Evolutionary conservation across 2,888 invertebrate species (phyloP).

Genomic region (Caenorhabditis doughertyi): DNA sequence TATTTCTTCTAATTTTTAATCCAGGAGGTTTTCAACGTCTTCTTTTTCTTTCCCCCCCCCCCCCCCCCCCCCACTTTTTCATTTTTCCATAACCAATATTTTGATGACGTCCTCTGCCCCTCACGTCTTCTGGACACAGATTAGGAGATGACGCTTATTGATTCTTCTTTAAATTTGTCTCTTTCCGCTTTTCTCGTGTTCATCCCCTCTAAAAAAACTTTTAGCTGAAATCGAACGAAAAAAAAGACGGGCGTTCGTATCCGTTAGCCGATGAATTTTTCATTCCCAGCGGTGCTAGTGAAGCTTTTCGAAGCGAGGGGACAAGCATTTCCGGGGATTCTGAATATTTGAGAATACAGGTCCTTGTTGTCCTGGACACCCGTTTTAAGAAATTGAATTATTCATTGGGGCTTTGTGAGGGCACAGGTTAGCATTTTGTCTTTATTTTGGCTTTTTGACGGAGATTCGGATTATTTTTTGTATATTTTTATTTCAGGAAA

Average conservation of each 20-base stretch:
- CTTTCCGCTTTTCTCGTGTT: conserved; percentile 9
- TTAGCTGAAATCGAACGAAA: no score
- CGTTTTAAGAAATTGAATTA: conserved; percentile 4
- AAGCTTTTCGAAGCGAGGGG: neutral
- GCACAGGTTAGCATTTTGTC: neutral
- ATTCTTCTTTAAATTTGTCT: conserved; percentile 71
- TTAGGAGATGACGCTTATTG: conserved; percentile 65
- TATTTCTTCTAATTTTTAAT: conserved; percentile 2
- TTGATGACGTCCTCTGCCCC: conserved; percentile 52
- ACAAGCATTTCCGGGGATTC: no score
- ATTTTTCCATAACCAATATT: no score
- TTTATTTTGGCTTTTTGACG: neutral
- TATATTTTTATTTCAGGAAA: neutral
- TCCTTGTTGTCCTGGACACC: conserved; percentile 10
- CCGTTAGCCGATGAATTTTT: conserved; percentile 16
- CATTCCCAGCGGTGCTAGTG: neutral
- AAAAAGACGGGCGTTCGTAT: neutral
- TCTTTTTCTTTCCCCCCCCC: neutral
- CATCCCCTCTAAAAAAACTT: no score
- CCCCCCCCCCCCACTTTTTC: neutral
- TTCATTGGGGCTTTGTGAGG: neutral
- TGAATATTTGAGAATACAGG: neutral
- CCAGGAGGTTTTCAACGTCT: conserved; percentile 15
- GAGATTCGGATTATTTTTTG: neutral
- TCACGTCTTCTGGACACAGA: conserved; percentile 51